Base-by-base conservation (phyloP, 2,888 invertebrate species). In the Ornithoptera alexandrae region DNA sequence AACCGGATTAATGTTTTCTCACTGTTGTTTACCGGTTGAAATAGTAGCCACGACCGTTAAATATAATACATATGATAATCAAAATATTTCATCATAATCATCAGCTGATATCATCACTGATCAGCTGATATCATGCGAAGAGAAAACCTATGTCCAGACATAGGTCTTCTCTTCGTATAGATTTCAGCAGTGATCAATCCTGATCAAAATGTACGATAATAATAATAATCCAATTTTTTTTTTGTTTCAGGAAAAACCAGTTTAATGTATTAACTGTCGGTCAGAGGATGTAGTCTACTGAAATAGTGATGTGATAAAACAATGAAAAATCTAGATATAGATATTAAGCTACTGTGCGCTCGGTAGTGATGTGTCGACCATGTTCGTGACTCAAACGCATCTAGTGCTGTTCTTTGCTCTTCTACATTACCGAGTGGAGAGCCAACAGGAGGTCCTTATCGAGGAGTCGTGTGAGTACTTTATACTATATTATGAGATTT, bases 401-500 rank as follows among this genome's bases (percentile, higher is more conserved):
- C 77, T 84, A 61, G 75, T 85, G 64, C 79, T 81, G 50, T 62
- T 65, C 62, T 66, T 57, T 50, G 77, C 88, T 59, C 79, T 89
- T n/a, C 79, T 90, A 72, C 84, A 84, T 74, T 86, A 85, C 76
- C 86, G 84, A 72, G 88, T 85, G 18, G 83, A 84, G 73, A 87
- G 86, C 65, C 86, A 86, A 69, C 90, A 90, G 75, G 90, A 91
- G 75, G 86, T 88, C 24, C 82, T 91, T 6, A 86, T 91, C 60
- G 90, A 91, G 73, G 90, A 91, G 76, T 89, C 90, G 84, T 83
- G 90, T 90, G 66, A 85, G 89, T 84, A 69, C 7, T 70, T 53
- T 53, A 53, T 10, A 39, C 39, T 39, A 10, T 30, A 4, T 7
- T 39, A 10, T 1, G 1, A 39, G 10, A 39, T 10, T 39, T 39